Base-by-base conservation (phyloP, 53 echinoderm and acorn worm species). In the Paelopatides confundens region DNA sequence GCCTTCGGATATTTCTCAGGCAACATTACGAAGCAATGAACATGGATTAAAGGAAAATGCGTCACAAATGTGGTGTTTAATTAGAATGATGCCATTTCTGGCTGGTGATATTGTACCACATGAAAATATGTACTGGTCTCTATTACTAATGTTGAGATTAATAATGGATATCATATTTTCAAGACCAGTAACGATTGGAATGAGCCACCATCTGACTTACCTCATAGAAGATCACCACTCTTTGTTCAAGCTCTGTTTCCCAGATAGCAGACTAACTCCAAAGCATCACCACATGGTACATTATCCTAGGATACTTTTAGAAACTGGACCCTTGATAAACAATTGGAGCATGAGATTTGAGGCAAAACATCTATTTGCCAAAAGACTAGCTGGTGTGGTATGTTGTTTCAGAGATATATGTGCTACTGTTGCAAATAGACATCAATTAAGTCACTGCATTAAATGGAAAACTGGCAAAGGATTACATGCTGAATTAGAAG, bases 31-130 rank as follows among this genome's bases (percentile, higher is more conserved):
- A 24, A 78, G 62, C 38, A 15, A 29, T 86, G 86, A 84, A 43
- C 77, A 70, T 48, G 58, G 50, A n/a, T 83, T 86, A 49, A 76
- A 85, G 29, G 81, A 89, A 32, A 71, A 34, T 46, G 90, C 93
- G 13, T 74, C 87, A 10, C 93, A 93, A 14, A 93, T 93, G 93
- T 93, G 93, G 89, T 93, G 93, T 47, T 62, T 93, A 0, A 0
- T 89, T 13, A n/a, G 90, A 3, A 31, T 35, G 0, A 38, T 93
- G 64, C 87, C 89, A 23, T 3, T 86, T 23, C 0, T 92, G 46
- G 6, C 48, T 0, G 93, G 90, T 0, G 46, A 77, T 2, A 11
- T 86, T 0, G 65, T 78, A 68, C 90, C 86, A 66, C 13, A 27
- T 11, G 24, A 82, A 6, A 33, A 82, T 63, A 53, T 8, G 10